These are phyloP conservation scores for Eustalomyia histrio DNA, from an alignment of 2,888 invertebrate species.

Conservation along the genomic window DNA sequence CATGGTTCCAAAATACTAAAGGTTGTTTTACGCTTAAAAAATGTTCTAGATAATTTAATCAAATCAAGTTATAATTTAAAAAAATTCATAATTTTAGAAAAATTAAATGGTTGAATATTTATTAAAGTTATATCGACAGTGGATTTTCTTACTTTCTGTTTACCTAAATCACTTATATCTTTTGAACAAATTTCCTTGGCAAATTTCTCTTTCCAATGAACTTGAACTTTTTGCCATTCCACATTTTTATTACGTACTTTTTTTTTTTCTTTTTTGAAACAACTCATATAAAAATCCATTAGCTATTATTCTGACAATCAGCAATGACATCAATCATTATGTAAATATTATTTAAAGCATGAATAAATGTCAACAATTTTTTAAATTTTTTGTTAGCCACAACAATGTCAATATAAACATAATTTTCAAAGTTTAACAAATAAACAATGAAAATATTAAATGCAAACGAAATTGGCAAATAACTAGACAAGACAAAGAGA, in stretches of 20 bases:
- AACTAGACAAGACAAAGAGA: slow-evolving; percentile 47
- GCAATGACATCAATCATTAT: slow-evolving; percentile 52
- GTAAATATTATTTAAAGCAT: slow-evolving; percentile 57
- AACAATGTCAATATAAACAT: slow-evolving; percentile 57
- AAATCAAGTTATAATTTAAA: no score
- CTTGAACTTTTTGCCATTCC: slow-evolving; percentile 38
- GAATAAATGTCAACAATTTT: slow-evolving; percentile 52
- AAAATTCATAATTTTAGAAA: no score
- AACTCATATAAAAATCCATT: slow-evolving; percentile 30
- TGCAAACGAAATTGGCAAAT: slow-evolving; percentile 29
- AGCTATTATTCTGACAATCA: slow-evolving; percentile 18
- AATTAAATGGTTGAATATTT: no score
- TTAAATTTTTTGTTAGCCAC: slow-evolving; percentile 32
- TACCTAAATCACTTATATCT: no score
- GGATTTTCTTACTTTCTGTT: no score
- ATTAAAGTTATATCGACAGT: no score
- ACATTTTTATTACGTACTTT: background rate
- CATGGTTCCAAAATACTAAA: no score
- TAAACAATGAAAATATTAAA: slow-evolving; percentile 29
- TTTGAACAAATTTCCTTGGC: background rate
- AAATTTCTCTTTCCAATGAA: slow-evolving; percentile 18
- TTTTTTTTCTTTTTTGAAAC: slow-evolving; percentile 9
- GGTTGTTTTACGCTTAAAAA: no score
- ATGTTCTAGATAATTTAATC: no score
- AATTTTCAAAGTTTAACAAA: slow-evolving; percentile 56